phyloP scores from a whole-genome alignment of 2,797 vertebrate genomes.

The Lindbergichthys nudifrons region DNA sequence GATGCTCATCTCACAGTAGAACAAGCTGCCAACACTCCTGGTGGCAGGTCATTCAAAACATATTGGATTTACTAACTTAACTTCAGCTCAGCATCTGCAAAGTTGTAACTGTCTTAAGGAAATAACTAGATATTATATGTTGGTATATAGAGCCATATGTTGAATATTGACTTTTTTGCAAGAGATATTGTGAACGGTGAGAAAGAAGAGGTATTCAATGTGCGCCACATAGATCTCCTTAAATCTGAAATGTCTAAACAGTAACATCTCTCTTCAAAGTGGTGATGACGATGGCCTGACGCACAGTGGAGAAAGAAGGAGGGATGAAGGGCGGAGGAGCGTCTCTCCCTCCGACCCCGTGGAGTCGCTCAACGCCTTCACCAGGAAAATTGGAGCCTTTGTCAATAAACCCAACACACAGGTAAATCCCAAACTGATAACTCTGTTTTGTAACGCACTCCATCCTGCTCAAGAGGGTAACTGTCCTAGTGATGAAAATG shows the following conservation, averaged over 20 bases:
- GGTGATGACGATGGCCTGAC: constrained; percentile 89
- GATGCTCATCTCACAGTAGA: constrained; percentile 82
- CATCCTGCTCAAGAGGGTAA: background rate
- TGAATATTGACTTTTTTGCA: no score
- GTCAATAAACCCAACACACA: constrained; percentile 92
- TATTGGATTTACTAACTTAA: background rate
- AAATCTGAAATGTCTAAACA: background rate
- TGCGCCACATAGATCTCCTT: no score
- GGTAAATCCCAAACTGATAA: constrained; percentile 57
- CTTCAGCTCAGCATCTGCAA: background rate
- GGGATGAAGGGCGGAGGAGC: constrained; percentile 64
- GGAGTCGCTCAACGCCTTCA: constrained; percentile 88
- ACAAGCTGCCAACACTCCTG: constrained; percentile 86
- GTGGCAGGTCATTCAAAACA: constrained; percentile 86
- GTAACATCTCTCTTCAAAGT: constrained; percentile 24
- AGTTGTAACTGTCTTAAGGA: background rate
- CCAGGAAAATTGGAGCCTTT: constrained; percentile 96
- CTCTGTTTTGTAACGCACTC: background rate
- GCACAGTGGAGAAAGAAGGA: constrained; percentile 84
- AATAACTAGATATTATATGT: background rate
- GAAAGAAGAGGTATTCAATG: no score
- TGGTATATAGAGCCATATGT: no score
- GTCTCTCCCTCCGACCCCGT: constrained; percentile 87
- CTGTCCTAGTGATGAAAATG: background rate
- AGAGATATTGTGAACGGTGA: no score